Evolutionary conservation across 2,113 vertebrate species (phyloP).

Genomic region (Podarcis cretensis): DNA sequence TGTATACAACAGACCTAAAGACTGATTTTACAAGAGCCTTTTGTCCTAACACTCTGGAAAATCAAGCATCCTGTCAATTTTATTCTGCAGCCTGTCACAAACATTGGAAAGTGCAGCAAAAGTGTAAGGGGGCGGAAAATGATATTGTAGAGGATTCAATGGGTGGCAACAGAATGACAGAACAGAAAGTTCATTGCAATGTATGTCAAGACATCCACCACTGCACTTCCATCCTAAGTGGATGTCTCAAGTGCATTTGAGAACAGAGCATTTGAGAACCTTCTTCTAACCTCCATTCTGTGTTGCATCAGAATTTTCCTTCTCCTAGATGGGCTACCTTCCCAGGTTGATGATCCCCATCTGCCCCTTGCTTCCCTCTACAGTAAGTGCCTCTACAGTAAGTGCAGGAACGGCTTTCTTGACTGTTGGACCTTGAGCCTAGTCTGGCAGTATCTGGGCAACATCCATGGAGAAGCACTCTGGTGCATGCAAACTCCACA

Average conservation of each 20-base stretch:
- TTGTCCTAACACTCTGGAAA: slow-evolving; percentile 16
- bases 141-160: not conserved
- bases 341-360: too few species aligned
- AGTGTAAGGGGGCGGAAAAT: not conserved
- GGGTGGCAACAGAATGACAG: not conserved
- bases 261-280: too few species aligned
- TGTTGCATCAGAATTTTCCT: too few species aligned
- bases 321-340: too few species aligned
- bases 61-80: slow-evolving; percentile 30
- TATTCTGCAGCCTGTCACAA: not conserved
- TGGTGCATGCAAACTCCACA: not conserved
- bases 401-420: too few species aligned
- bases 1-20: not conserved
- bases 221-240: not conserved
- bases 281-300: not conserved
- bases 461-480: not conserved
- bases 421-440: too few species aligned
- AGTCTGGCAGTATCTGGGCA: too few species aligned
- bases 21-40: slow-evolving; percentile 35
- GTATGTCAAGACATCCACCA: slow-evolving; percentile 20
- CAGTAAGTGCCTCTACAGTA: too few species aligned
- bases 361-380: too few species aligned
- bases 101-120: not conserved
- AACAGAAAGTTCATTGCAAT: slow-evolving; percentile 46
- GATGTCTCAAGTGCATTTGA: not conserved